Evolutionary conservation across 1,140 invertebrate genomes (phyloP).

Genomic region (Battus philenor): DNA sequence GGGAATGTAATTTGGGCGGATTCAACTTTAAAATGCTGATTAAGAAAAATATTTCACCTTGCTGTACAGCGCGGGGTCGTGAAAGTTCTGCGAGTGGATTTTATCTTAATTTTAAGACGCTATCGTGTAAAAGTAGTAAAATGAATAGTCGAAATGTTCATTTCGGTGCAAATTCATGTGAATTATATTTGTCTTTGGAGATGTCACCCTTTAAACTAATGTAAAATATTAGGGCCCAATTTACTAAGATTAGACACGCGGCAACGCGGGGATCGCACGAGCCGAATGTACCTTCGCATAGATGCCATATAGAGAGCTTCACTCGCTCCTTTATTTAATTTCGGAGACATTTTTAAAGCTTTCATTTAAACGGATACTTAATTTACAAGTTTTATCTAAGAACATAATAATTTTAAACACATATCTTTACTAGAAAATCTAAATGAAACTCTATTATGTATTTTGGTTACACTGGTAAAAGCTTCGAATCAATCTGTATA

Average conservation of each 20-base stretch:
- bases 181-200: constrained; percentile 31
- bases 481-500: no score
- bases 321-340: constrained; percentile 12
- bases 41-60: constrained; percentile 31
- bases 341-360: constrained; percentile 11
- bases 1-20: constrained; percentile 7
- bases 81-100: constrained; percentile 35
- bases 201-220: constrained; percentile 15
- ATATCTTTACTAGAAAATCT: no score
- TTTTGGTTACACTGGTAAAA: no score
- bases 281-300: constrained; percentile 9
- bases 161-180: constrained; percentile 45
- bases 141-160: constrained; percentile 43
- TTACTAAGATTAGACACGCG: constrained; percentile 21
- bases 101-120: constrained; percentile 43
- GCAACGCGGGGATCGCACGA: constrained; percentile 18
- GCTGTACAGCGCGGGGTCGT: constrained; percentile 32
- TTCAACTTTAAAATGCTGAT: constrained; percentile 24
- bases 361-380: no score
- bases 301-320: constrained; percentile 11
- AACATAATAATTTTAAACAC: no score
- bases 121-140: constrained; percentile 32
- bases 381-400: no score
- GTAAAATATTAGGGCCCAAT: constrained; percentile 15
- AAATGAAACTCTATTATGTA: no score